Conservation (phyloP, 2,797 vertebrate species). For the Hippopotamyrus pictus region DNA sequence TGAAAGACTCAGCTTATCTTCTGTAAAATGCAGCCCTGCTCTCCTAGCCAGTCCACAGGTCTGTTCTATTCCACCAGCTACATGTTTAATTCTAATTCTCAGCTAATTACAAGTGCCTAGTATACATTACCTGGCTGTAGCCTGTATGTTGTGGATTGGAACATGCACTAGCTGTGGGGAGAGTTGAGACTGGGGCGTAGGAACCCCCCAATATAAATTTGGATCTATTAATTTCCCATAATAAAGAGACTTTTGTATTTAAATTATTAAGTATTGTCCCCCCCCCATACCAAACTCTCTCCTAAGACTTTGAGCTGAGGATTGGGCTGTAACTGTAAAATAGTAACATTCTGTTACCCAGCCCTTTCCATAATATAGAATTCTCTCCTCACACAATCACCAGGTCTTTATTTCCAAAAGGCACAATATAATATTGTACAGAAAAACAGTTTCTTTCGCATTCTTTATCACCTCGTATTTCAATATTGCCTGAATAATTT, state of each 20-base stretch:
- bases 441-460: background rate
- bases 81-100: background rate
- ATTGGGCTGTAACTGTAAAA: background rate
- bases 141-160: background rate
- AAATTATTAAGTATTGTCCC: background rate
- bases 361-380: background rate
- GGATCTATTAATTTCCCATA: background rate
- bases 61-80: background rate
- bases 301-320: background rate
- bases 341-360: background rate
- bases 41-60: background rate
- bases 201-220: background rate
- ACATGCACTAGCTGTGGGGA: background rate
- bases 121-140: background rate
- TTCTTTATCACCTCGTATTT: background rate
- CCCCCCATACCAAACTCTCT: background rate
- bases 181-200: background rate
- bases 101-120: background rate
- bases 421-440: background rate
- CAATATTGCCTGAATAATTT: background rate
- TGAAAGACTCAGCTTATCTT: constrained; percentile 4
- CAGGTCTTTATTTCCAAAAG: background rate
- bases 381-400: background rate
- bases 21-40: background rate
- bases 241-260: background rate